phyloP scores from a whole-genome alignment of 1,140 invertebrate species.

The Scaptomyza pallida region DNA sequence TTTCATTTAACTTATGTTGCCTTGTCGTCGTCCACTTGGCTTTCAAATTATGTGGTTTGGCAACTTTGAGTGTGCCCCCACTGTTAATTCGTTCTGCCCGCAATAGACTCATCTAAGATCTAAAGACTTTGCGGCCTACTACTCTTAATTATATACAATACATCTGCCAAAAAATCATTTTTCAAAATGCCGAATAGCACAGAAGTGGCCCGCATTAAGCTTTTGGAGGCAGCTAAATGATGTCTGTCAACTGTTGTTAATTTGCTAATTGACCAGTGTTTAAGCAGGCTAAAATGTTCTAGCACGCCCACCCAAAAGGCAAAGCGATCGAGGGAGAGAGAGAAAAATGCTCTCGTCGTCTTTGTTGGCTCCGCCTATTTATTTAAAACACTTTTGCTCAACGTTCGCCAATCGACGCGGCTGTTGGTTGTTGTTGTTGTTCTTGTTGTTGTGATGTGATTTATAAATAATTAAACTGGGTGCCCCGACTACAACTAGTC shows the following conservation, averaged over 20 bases:
- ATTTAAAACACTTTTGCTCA: conserved; percentile 26
- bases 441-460: conserved; percentile 34
- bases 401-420: conserved; percentile 36
- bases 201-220: conserved; percentile 25
- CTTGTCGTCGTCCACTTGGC: conserved; percentile 34
- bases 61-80: conserved; percentile 25
- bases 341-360: not conserved
- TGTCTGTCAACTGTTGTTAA: conserved; percentile 65
- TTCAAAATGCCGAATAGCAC: conserved; percentile 53
- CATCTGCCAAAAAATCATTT: conserved; percentile 33
- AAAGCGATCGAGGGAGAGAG: conserved; percentile 12
- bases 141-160: not conserved
- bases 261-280: conserved; percentile 75
- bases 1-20: conserved; percentile 12
- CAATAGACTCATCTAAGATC: conserved; percentile 14
- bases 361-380: conserved; percentile 46
- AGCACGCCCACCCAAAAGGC: conserved; percentile 30
- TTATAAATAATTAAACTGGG: conserved; percentile 58
- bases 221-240: not conserved
- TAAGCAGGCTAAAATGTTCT: conserved; percentile 43
- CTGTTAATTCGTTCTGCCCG: conserved; percentile 12
- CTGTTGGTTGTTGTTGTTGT: conserved; percentile 10
- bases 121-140: conserved; percentile 24
- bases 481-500: not conserved
- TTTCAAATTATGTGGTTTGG: conserved; percentile 40